Evolutionary conservation across 2,888 invertebrate species (phyloP).

Genomic region (Frankliniella intonsa): DNA sequence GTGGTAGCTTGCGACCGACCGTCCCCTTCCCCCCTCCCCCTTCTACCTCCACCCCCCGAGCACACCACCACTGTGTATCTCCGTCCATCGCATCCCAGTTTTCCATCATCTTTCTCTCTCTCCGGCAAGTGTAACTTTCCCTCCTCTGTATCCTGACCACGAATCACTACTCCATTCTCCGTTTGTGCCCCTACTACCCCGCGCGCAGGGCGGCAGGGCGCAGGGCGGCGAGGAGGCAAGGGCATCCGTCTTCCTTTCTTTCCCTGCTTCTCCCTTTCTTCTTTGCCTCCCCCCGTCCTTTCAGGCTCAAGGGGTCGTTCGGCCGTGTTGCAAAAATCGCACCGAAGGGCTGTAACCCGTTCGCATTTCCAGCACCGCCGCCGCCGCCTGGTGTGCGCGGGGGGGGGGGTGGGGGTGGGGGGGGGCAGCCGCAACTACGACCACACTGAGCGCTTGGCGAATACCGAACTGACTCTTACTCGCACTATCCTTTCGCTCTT

Average conservation of each 20-base stretch:
- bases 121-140: conserved; percentile 22
- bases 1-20: not conserved
- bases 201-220: conserved; percentile 40
- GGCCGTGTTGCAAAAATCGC: too few relatives aligned
- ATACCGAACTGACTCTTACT: too few relatives aligned
- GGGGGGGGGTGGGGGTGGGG: too few relatives aligned
- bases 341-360: too few relatives aligned
- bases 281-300: not conserved
- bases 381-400: too few relatives aligned
- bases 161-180: conserved; percentile 26
- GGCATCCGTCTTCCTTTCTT: conserved; percentile 6
- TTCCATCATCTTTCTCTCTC: conserved; percentile 15
- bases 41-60: not conserved
- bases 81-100: conserved; percentile 18
- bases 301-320: too few relatives aligned
- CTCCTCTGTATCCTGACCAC: conserved; percentile 24
- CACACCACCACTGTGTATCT: not conserved
- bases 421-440: too few relatives aligned
- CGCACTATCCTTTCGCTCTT: too few relatives aligned
- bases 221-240: conserved; percentile 23
- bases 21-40: not conserved
- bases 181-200: conserved; percentile 38
- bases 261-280: not conserved
- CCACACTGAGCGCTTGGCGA: too few relatives aligned
- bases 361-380: too few relatives aligned